A percentile compares a stretch with the other conserved stretches of the same genome.
phyloP scores from a whole-genome alignment of 2,888 invertebrate species.

The Lamellibrachia columna region DNA sequence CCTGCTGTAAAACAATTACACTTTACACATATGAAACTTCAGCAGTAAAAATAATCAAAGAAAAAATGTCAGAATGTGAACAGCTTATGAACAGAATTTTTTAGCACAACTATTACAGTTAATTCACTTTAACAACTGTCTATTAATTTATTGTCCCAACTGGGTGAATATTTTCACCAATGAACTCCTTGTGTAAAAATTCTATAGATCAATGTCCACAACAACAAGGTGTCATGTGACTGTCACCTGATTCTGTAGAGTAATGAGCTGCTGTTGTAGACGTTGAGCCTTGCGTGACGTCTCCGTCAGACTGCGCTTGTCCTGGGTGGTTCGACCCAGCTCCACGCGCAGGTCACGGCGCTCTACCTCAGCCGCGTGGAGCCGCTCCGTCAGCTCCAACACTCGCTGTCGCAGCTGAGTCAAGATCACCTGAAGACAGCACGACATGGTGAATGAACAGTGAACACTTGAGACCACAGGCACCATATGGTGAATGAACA shows the following conservation, averaged over 20 bases:
- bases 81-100: too few relatives aligned
- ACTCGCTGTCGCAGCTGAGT: constrained; percentile 55
- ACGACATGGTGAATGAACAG: neutral
- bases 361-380: constrained; percentile 59
- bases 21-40: too few relatives aligned
- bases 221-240: neutral
- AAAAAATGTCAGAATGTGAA: too few relatives aligned
- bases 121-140: too few relatives aligned
- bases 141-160: too few relatives aligned
- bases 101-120: too few relatives aligned
- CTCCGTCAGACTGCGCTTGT: constrained; percentile 35
- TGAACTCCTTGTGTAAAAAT: too few relatives aligned
- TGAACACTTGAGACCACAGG: neutral
- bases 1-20: constrained; percentile 31
- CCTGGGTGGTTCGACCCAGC: constrained; percentile 48
- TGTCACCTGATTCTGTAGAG: constrained; percentile 27
- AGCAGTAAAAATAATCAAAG: too few relatives aligned
- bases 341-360: constrained; percentile 51
- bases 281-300: constrained; percentile 25
- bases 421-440: constrained; percentile 32
- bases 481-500: neutral
- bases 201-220: neutral
- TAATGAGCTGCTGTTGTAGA: constrained; percentile 21
- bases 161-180: too few relatives aligned
- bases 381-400: constrained; percentile 56